Conservation (phyloP, 1,140 invertebrate species). For the Trichoplusia ni region DNA sequence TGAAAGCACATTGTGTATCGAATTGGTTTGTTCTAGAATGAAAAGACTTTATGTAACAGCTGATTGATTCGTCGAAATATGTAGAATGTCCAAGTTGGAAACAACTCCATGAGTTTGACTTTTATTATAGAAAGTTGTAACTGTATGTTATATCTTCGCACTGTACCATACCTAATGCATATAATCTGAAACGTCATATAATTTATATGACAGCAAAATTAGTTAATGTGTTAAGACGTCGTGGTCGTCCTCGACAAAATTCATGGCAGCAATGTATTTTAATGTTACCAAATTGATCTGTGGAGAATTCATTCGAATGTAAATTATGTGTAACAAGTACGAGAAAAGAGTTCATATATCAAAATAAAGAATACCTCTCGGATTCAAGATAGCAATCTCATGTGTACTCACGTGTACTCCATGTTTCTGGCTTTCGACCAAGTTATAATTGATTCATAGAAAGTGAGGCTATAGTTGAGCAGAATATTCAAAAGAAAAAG, state of each 20-base stretch:
- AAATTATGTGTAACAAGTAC: too few species aligned
- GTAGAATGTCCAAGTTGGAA: too few species aligned
- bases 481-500: slow-evolving; percentile 3
- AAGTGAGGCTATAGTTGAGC: neutral
- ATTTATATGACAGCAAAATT: slow-evolving; percentile 13
- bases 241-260: neutral
- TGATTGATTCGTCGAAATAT: too few species aligned
- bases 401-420: too few species aligned
- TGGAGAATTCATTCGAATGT: slow-evolving; percentile 3
- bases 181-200: neutral
- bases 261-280: neutral
- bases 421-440: neutral
- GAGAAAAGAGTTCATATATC: too few species aligned
- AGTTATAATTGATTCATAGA: slow-evolving; percentile 9
- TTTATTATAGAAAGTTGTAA: too few species aligned
- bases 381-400: too few species aligned
- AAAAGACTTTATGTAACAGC: too few species aligned
- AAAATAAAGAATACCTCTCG: too few species aligned
- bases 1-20: slow-evolving; percentile 11
- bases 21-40: neutral
- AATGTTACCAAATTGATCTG: neutral
- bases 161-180: slow-evolving; percentile 19
- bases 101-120: too few species aligned
- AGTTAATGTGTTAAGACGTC: slow-evolving; percentile 17
- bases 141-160: slow-evolving; percentile 27